Conservation (phyloP, 2,797 vertebrate genomes). For the Protosalanx chinensis region DNA sequence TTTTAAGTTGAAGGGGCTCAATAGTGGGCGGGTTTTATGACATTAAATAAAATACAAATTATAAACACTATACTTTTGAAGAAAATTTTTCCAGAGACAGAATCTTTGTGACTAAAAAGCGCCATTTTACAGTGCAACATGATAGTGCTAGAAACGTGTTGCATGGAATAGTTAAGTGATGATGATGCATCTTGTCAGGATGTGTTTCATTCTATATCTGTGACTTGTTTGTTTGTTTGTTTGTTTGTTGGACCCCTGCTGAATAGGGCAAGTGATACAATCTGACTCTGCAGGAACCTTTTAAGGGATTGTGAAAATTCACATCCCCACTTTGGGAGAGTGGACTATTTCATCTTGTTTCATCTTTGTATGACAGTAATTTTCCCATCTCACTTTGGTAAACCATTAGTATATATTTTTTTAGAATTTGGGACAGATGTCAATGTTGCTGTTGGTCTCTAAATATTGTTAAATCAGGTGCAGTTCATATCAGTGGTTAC, state of each 20-base stretch:
- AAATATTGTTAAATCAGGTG: background rate
- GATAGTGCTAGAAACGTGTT: too few relatives aligned
- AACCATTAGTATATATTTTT: background rate
- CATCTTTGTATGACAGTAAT: background rate
- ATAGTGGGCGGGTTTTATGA: background rate
- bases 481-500: background rate
- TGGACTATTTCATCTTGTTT: background rate
- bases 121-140: too few relatives aligned
- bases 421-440: background rate
- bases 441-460: background rate
- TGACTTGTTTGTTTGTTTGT: background rate
- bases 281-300: background rate
- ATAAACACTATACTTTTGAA: too few relatives aligned
- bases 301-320: background rate
- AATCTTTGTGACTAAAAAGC: too few relatives aligned
- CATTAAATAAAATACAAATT: too few relatives aligned
- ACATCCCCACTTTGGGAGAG: background rate
- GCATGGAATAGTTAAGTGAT: too few relatives aligned
- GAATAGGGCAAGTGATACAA: slow-evolving; percentile 2
- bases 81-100: too few relatives aligned
- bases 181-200: too few relatives aligned
- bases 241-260: background rate
- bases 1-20: background rate
- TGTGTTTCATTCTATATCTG: background rate
- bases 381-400: slow-evolving; percentile 4